Evolutionary conservation across 2,797 vertebrate genomes (phyloP).

Genomic region (Girardinus metallicus): DNA sequence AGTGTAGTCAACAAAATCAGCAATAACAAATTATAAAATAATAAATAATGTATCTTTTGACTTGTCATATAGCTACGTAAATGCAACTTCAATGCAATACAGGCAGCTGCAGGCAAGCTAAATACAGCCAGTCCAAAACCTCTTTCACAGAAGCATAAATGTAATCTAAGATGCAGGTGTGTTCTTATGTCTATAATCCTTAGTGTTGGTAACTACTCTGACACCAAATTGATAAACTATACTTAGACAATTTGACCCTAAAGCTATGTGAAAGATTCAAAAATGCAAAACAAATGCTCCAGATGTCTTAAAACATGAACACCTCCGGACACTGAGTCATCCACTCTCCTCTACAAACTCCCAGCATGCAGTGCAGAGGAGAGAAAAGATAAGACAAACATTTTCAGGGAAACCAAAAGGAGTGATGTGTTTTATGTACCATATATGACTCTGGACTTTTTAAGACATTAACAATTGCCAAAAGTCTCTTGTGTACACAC

Average conservation of each 20-base stretch:
- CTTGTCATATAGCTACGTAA: neutral
- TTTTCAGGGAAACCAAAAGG: neutral
- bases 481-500: constrained; percentile 48
- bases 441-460: constrained; percentile 4
- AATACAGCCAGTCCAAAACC: neutral
- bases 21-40: neutral
- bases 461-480: constrained; percentile 3
- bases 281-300: neutral
- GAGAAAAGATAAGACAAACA: neutral
- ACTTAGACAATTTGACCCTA: neutral
- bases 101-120: neutral
- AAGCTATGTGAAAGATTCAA: neutral
- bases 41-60: neutral
- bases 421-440: neutral
- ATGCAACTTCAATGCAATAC: neutral
- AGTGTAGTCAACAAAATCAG: neutral
- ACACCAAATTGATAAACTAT: neutral
- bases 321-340: neutral
- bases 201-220: neutral
- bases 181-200: neutral
- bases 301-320: neutral
- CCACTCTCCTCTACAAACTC: neutral
- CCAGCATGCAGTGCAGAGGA: neutral
- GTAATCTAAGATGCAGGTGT: neutral
- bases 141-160: neutral